A percentile compares a stretch with the other conserved stretches of the same genome.
Evolutionary conservation across 1,140 invertebrate genomes (phyloP).

Genomic region (Drosophila mayri): DNA sequence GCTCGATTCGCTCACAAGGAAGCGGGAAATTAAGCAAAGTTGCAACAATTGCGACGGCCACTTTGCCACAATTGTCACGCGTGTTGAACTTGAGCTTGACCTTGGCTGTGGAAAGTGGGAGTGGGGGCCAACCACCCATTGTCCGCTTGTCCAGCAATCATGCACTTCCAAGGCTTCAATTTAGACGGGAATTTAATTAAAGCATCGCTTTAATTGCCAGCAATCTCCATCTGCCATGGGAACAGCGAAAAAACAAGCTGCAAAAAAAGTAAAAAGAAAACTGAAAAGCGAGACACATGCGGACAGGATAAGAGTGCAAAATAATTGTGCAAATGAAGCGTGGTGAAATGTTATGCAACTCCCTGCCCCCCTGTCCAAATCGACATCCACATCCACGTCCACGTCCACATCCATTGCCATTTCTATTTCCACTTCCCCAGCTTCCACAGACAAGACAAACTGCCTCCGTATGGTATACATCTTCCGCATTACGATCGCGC

Average conservation of each 20-base stretch:
- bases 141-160: constrained; percentile 45
- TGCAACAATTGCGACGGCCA: constrained; percentile 26
- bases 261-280: not conserved
- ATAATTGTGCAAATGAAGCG: constrained; percentile 64
- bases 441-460: constrained; percentile 29
- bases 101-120: constrained; percentile 55
- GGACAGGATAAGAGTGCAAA: constrained; percentile 49
- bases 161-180: constrained; percentile 41
- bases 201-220: constrained; percentile 54
- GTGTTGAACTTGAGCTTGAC: constrained; percentile 82
- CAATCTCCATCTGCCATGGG: constrained; percentile 32
- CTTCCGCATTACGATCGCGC: constrained; percentile 73
- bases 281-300: constrained; percentile 5
- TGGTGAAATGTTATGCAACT: constrained; percentile 78
- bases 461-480: constrained; percentile 37
- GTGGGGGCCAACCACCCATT: constrained; percentile 22
- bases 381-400: constrained; percentile 22
- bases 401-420: constrained; percentile 43
- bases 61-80: constrained; percentile 45
- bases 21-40: constrained; percentile 60
- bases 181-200: constrained; percentile 60
- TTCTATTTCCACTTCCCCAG: constrained; percentile 43
- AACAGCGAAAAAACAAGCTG: constrained; percentile 10
- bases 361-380: constrained; percentile 16
- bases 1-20: constrained; percentile 56